A percentile compares a stretch with the other conserved stretches of the same genome.
Evolutionary conservation across 2,888 invertebrate genomes (phyloP).

Genomic region (Eueremaeus valkanovi): DNA sequence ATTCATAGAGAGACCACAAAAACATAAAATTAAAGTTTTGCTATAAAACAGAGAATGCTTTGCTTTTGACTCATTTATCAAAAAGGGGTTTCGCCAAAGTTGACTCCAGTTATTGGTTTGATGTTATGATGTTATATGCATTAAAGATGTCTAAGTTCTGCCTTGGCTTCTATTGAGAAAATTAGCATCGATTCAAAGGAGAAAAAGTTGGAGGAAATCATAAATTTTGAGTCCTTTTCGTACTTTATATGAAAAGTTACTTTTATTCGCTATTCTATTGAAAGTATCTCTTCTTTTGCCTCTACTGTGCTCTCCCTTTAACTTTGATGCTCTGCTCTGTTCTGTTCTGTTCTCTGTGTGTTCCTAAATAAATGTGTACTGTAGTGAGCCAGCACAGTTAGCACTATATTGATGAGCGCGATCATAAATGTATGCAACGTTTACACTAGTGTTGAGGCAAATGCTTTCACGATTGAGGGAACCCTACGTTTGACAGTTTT

Average conservation of each 20-base stretch:
- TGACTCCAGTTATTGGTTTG: constrained; percentile 28
- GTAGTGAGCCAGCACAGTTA: too few species aligned
- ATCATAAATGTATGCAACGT: constrained; percentile 33
- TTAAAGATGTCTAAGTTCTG: neutral
- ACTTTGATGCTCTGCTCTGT: neutral
- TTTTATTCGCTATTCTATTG: constrained; percentile 28
- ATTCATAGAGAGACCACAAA: neutral
- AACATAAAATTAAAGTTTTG: neutral
- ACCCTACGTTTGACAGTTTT: constrained; percentile 29
- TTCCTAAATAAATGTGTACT: constrained; percentile 22
- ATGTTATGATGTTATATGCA: neutral
- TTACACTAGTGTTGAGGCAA: constrained; percentile 11
- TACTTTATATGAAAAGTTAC: constrained; percentile 25
- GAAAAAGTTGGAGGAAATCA: constrained; percentile 32
- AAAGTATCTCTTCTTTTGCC: constrained; percentile 17
- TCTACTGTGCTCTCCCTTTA: neutral
- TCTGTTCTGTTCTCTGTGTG: too few species aligned
- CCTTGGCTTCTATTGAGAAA: constrained; percentile 1
- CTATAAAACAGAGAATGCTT: constrained; percentile 26
- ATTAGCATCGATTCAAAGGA: constrained; percentile 33
- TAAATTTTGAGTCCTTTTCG: constrained; percentile 32
- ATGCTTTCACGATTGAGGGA: constrained; percentile 27
- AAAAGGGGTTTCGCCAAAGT: constrained; percentile 7
- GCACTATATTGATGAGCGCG: constrained; percentile 31
- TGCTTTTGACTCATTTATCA: constrained; percentile 27